Base-by-base conservation (phyloP, 2,797 vertebrate genomes). In the Momotus momota region DNA sequence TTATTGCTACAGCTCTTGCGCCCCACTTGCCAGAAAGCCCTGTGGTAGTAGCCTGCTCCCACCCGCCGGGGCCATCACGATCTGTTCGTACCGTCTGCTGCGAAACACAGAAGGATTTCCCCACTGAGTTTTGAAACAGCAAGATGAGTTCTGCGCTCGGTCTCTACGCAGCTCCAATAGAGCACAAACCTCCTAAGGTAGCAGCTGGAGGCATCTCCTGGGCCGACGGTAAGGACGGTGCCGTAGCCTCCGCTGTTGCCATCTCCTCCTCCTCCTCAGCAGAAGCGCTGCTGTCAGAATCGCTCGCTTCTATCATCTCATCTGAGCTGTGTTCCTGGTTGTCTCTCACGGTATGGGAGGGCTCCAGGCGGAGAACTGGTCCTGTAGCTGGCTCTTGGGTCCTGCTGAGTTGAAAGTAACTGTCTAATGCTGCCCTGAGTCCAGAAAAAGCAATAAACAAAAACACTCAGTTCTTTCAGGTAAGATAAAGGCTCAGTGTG, bases 341-440 rank as follows among this genome's bases (percentile, higher is more conserved):
- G 25, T 64, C 38, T 31, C 73, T 45, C 0, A 0, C 43, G 9
- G 5, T 1, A 5, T 0, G 40, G 0, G 15, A 54, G 4, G 57
- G 19, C 40, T 81, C 90, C 15, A 38, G 38, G 9, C 0, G 90
- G 1, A 5, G 62, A 48, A 16, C 33, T 17, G 18, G 5, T 66
- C 61, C 49, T 97, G 85, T 16, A 18, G 74, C n/a, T 51, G 94
- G 79, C 16, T 75, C 82, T 54, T 98, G 98, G 43, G 98, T 97
- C 57, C 98, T 98, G 72, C 98, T 97, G 19, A 98, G 90, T 86
- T 98, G 98, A 95, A 99, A 99, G 86, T 98, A 99, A 90, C 97
- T 98, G 83, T 98, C 97, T 67, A 99, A 51, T 4, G 91, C 82
- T 69, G 98, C 73, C 83, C 98, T 98, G 41, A 97, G 97, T 55